phyloP scores from a whole-genome alignment of 92 coral and sea anemone genomes.

The Paramuricea clavata region DNA sequence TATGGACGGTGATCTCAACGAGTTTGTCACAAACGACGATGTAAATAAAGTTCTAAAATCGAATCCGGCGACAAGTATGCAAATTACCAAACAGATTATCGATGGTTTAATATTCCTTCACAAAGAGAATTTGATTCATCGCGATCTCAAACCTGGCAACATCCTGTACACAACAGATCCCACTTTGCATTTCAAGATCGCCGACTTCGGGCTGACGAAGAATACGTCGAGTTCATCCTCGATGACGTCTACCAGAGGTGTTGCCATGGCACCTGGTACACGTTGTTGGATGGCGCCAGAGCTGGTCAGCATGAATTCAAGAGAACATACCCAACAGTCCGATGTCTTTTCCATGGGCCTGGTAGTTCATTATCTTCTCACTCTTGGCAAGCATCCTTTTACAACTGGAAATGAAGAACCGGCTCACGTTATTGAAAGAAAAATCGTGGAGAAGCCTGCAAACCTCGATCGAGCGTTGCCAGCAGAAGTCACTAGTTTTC shows the following conservation, averaged over 20 bases:
- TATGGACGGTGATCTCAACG: constrained; percentile 75
- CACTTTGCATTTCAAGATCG: constrained; percentile 61
- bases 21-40: constrained; percentile 29
- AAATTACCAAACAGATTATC: constrained; percentile 45
- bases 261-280: constrained; percentile 69
- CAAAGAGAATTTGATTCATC: constrained; percentile 60
- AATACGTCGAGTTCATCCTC: constrained; percentile 47
- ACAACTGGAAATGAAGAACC: constrained; percentile 13
- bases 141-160: constrained; percentile 84
- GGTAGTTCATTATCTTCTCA: constrained; percentile 70
- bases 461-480: constrained; percentile 39
- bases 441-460: constrained; percentile 34
- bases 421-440: constrained; percentile 65
- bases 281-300: constrained; percentile 90
- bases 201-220: constrained; percentile 75
- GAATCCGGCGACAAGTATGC: constrained; percentile 5
- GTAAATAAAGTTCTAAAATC: constrained; percentile 2
- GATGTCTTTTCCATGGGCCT: constrained; percentile 77
- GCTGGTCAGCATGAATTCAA: constrained; percentile 54
- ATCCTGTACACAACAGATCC: constrained; percentile 67
- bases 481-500: constrained; percentile 45
- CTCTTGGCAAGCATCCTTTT: constrained; percentile 75
- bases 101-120: constrained; percentile 71
- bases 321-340: constrained; percentile 54
- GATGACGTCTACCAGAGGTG: constrained; percentile 50